phyloP scores from a whole-genome alignment of 2,888 invertebrate species.

The Cantharis rufa region DNA sequence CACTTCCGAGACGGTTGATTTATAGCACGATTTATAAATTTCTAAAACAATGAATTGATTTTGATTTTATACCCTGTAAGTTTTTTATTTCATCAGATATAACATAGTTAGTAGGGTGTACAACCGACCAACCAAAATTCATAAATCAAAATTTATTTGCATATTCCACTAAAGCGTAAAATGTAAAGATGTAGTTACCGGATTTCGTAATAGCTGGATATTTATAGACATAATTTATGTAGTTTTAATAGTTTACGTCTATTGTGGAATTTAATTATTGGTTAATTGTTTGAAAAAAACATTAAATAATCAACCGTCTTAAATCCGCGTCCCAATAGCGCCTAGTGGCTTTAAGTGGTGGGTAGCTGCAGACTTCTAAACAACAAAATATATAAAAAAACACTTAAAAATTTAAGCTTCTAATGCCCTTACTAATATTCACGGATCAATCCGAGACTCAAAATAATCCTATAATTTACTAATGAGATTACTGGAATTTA shows the following conservation, averaged over 20 bases:
- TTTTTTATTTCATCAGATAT: constrained; percentile 12
- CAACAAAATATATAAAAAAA: not conserved
- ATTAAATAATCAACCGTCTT: no score
- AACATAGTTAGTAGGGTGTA: constrained; percentile 4
- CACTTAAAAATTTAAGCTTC: no score
- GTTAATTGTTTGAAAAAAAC: not conserved
- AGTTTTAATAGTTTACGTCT: not conserved
- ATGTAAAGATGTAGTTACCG: not conserved
- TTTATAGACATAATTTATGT: not conserved
- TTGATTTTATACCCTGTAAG: constrained; percentile 11
- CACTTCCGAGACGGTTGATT: constrained; percentile 18
- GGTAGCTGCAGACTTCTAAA: not conserved
- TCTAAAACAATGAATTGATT: constrained; percentile 20
- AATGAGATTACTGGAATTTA: no score
- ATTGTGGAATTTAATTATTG: not conserved
- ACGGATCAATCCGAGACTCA: no score
- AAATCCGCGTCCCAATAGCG: not conserved
- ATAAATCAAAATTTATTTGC: constrained; percentile 9
- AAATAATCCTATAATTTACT: no score
- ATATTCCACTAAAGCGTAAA: not conserved
- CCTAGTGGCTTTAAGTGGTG: not conserved
- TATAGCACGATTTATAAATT: constrained; percentile 19
- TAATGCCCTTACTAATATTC: no score
- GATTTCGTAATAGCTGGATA: not conserved
- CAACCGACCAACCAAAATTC: not conserved